Evolutionary conservation across 64 coral and sea anemone species (phyloP).

Genomic region (Montipora capricornis): DNA sequence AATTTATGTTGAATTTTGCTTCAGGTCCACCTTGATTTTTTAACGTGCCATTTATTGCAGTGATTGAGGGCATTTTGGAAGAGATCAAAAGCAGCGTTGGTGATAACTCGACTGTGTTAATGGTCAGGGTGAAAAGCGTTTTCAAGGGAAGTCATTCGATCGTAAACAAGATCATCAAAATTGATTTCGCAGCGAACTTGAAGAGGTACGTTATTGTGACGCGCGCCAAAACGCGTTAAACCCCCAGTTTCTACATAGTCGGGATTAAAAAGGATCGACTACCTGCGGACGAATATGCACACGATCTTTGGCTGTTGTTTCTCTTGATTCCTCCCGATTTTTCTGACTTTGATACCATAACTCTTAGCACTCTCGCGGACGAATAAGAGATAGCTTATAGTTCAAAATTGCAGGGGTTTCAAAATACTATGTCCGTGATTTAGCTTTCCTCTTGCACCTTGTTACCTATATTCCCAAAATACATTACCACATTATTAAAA

Average conservation of each 20-base stretch:
- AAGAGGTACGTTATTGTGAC: background rate
- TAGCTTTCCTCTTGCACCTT: background rate
- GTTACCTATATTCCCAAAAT: background rate
- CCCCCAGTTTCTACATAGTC: too few species aligned
- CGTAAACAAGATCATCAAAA: slow-evolving; percentile 32
- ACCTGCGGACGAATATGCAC: too few species aligned
- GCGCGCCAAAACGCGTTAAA: too few species aligned
- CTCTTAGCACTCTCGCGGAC: too few species aligned
- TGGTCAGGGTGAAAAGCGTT: background rate
- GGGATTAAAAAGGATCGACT: too few species aligned
- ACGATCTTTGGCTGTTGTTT: too few species aligned
- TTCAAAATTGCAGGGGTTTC: too few species aligned
- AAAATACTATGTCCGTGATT: background rate
- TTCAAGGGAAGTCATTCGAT: slow-evolving; percentile 8
- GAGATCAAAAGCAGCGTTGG: background rate
- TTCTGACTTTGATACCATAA: too few species aligned
- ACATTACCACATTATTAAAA: background rate
- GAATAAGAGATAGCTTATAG: too few species aligned
- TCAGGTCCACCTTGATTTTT: background rate
- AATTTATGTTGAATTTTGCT: too few species aligned
- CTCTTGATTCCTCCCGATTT: too few species aligned
- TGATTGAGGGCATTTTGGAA: slow-evolving; percentile 14
- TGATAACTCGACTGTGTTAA: background rate
- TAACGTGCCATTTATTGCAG: background rate
- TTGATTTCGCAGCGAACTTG: slow-evolving; percentile 5